Evolutionary conservation across 2,113 vertebrate genomes (phyloP).

Genomic region (Heteronetta atricapilla): DNA sequence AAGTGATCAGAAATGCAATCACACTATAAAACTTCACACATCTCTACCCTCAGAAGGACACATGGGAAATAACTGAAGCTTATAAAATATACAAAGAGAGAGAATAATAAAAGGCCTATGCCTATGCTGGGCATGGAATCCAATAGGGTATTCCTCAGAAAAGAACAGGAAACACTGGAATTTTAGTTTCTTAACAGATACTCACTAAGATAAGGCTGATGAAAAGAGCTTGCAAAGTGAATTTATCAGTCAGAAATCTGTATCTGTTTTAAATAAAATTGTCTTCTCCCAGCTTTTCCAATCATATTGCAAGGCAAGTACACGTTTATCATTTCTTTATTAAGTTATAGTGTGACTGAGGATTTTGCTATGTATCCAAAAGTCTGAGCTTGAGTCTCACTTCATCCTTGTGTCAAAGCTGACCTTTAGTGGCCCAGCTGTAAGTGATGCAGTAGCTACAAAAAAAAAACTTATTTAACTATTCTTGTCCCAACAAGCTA

Average conservation of each 20-base stretch:
- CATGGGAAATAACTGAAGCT: neutral
- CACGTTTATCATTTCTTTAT: neutral
- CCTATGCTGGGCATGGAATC: neutral
- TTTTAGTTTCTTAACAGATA: neutral
- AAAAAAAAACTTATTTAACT: neutral
- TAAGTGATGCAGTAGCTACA: neutral
- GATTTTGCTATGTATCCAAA: neutral
- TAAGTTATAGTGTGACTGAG: neutral
- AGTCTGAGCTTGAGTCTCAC: neutral
- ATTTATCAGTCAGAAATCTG: neutral
- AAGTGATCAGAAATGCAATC: neutral
- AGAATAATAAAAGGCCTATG: neutral
- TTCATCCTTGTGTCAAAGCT: neutral
- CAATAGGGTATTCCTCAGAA: neutral
- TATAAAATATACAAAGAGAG: neutral
- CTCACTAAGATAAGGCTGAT: neutral
- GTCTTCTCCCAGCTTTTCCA: neutral
- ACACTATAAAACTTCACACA: neutral
- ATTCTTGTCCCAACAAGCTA: neutral
- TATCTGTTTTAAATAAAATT: neutral
- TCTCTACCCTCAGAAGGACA: neutral
- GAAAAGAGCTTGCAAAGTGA: neutral
- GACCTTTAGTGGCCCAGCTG: neutral
- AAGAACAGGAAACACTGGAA: neutral
- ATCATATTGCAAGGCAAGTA: neutral